phyloP scores from a whole-genome alignment of 2,113 vertebrate species.

The Neoarius graeffei region DNA sequence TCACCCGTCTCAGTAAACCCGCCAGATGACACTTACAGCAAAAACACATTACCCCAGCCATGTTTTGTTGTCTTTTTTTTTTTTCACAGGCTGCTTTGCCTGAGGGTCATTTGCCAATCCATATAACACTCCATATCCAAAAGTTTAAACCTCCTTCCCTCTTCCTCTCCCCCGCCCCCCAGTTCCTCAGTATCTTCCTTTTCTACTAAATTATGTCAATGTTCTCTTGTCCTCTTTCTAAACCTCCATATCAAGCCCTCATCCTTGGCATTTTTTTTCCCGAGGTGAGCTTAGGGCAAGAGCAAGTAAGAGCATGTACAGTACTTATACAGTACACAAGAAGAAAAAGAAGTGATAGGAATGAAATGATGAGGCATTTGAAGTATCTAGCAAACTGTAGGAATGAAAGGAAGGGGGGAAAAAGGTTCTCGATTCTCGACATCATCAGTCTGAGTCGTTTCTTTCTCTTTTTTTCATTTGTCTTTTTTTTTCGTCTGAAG shows the following conservation, averaged over 20 bases:
- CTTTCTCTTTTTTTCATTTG: not conserved
- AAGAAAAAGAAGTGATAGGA: conserved; percentile 55
- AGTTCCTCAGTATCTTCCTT: conserved; percentile 57
- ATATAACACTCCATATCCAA: conserved; percentile 62
- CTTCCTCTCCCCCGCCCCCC: conserved; percentile 1
- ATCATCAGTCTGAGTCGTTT: conserved; percentile 9
- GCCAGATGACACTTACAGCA: conserved; percentile 74
- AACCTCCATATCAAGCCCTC: conserved; percentile 69
- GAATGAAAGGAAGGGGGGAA: conserved; percentile 56
- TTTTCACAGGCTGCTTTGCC: conserved; percentile 68
- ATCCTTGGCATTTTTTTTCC: conserved; percentile 70
- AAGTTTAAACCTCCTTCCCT: conserved; percentile 64
- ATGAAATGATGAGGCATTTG: conserved; percentile 66
- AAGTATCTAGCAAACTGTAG: conserved; percentile 70
- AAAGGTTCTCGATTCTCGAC: not conserved
- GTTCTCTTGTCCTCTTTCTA: conserved; percentile 62
- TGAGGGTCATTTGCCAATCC: conserved; percentile 76
- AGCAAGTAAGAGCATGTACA: conserved; percentile 64
- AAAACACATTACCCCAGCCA: conserved; percentile 73
- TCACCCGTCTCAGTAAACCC: conserved; percentile 67
- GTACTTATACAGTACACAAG: conserved; percentile 65
- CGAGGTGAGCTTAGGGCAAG: conserved; percentile 67
- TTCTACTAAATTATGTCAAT: conserved; percentile 54
- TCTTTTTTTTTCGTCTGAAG: not conserved
- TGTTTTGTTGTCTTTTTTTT: conserved; percentile 74